phyloP scores from a whole-genome alignment of 92 coral and sea anemone species.

The Epizoanthus stellaris region DNA sequence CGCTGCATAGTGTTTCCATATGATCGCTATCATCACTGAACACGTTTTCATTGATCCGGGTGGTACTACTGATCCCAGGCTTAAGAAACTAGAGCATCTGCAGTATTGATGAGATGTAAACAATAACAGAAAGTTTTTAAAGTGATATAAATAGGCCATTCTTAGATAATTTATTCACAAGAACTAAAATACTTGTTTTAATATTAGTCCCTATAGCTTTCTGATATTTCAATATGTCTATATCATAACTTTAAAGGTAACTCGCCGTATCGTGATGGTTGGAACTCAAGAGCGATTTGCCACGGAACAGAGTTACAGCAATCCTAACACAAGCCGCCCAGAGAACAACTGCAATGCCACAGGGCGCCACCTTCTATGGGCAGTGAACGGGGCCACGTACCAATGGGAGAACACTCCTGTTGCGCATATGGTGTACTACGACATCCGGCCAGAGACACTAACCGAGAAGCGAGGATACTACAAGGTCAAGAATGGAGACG shows the following conservation, averaged over 20 bases:
- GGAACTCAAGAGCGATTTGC: conserved; percentile 45
- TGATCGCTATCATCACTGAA: too few species aligned
- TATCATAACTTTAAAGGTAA: not conserved
- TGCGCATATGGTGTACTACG: conserved; percentile 44
- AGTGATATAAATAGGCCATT: too few species aligned
- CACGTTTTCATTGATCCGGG: too few species aligned
- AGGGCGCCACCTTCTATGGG: conserved; percentile 42
- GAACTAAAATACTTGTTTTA: too few species aligned
- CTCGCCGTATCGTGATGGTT: conserved; percentile 42
- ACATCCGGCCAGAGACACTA: conserved; percentile 39
- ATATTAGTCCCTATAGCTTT: too few species aligned
- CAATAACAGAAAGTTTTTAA: too few species aligned
- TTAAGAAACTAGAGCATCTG: too few species aligned
- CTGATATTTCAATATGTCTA: too few species aligned
- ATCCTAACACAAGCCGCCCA: conserved; percentile 30
- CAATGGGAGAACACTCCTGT: conserved; percentile 52
- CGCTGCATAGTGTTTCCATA: too few species aligned
- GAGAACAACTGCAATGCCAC: conserved; percentile 50
- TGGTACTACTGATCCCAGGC: too few species aligned
- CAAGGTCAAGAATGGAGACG: conserved; percentile 50
- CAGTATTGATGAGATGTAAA: too few species aligned
- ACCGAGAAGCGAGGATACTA: conserved; percentile 41
- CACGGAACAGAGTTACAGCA: not conserved
- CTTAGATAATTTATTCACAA: too few species aligned
- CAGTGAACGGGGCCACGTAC: conserved; percentile 39